Base-by-base conservation (phyloP, 2,797 vertebrate species). In the Tenualosa ilisha region DNA sequence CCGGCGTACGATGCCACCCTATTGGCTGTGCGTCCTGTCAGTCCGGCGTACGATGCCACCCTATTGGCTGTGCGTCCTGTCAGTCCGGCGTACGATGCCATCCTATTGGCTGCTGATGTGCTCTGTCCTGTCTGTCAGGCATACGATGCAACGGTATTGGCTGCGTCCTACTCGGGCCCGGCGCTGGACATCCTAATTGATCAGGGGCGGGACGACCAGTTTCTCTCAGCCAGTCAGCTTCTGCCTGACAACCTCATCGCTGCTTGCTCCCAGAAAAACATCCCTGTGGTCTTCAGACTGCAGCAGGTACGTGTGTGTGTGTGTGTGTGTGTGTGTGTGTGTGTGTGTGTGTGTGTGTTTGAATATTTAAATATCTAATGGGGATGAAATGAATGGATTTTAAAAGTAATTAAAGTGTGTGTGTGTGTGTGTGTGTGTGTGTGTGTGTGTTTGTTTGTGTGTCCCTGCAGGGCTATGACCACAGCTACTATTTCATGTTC, bases 401-500 rank as follows among this genome's bases (percentile, higher is more conserved):
- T 49, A 49, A 49, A 49, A 49, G 46, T 8, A 49, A 49, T 5
- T 49, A 49, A 22, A 6, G 22, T 75, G 15, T 75, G 24, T 65
- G 63, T 65, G 63, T 65, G 63, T 65, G 63, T 31, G 24, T 65
- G 63, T 31, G 9, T 65, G 61, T 65, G 8, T 65, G 61, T 65
- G 2, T 59, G 3, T 24, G 61, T 24, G n/a, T 65, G 63, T 68
- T 5, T 68, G 63, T 68, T 24, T 13, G 24, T 31, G 24, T 65
- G n/a, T 26, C 75, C 8, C 91, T 84, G 83, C 90, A 99, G 98
- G 98, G 97, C 81, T 99, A 98, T 0, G 98, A 99, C 92, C 98
- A 99, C 94, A 98, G 97, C 94, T 99, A 97, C 93, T 99, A 93
- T 94, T 99, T 99, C 91, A 96, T 99, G 84, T 95, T 96, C 88